Base-by-base conservation (phyloP, 2,888 invertebrate genomes). In the Protonemura montana region DNA sequence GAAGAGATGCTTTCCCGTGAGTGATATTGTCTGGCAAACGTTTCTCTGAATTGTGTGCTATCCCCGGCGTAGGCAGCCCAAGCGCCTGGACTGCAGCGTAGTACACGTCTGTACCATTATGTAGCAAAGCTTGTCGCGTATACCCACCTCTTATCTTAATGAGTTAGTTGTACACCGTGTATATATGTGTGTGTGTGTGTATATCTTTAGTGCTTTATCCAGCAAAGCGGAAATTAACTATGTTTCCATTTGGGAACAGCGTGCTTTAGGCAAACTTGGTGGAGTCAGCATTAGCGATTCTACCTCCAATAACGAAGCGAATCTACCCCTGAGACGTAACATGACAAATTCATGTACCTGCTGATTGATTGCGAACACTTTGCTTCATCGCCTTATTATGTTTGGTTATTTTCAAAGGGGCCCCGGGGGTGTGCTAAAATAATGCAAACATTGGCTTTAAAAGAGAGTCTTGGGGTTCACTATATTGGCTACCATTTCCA, bases 191-290 rank as follows among this genome's bases (percentile, higher is more conserved):
- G 59, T 35, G 28, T 81, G 59, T 21, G 21, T 59, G 59, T 59
- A 21, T 86, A 86, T 86, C 82, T 86, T 29, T 35, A 82, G 30
- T 81, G 81, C 76, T 76, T 26, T 86, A 86, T 86, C 59, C 59
- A 59, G 76, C 82, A 82, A 86, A 86, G 82, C 86, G 86, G 86
- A 86, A 86, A 86, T 86, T 82, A 86, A 86, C 86, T 25, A 42
- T 29, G 86, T 86, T 86, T 35, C 76, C 82, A 76, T 35, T 86
- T 82, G 59, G 59, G 16, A 7, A 59, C 59, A 59, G 21, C 59
- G 59, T 59, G 80, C 85, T 59, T 21, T 3, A 59, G 59, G 59
- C 59, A 59, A 59, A 59, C 59, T 59, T 59, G 21, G 59, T 21
- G 1, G 59, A 59, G 13, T 21, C 59, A 13, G 59, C 59, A 59